Evolutionary conservation across 2,888 invertebrate species (phyloP).

Genomic region (Xanthia icteritia): DNA sequence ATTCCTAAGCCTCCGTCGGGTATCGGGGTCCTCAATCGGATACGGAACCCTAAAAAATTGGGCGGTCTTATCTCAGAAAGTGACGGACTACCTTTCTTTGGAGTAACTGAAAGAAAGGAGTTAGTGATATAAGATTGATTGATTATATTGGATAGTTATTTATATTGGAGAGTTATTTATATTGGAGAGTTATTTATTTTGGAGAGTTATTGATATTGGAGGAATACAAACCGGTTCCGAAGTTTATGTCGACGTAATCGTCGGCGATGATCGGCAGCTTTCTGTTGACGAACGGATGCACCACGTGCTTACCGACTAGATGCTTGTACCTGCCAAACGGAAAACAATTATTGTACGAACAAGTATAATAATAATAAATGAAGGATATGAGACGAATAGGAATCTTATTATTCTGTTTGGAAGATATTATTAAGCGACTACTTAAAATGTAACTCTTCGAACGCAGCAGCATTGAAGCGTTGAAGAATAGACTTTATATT

Average conservation of each 20-base stretch:
- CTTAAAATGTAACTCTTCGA: neutral
- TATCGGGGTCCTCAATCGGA: too few relatives aligned
- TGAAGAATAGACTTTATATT: neutral
- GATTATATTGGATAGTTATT: too few relatives aligned
- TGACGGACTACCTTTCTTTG: too few relatives aligned
- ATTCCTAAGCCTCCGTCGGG: too few relatives aligned
- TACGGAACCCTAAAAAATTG: too few relatives aligned
- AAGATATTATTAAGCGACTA: neutral
- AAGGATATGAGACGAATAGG: neutral
- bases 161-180: too few relatives aligned
- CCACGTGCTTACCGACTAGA: conserved; percentile 94
- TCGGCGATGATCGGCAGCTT: conserved; percentile 97
- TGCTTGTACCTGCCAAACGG: conserved; percentile 91
- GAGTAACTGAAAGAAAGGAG: too few relatives aligned
- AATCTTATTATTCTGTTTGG: neutral
- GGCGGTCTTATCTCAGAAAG: too few relatives aligned
- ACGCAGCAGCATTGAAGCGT: neutral
- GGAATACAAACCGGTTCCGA: conserved; percentile 95
- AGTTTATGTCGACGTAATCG: conserved; percentile 97
- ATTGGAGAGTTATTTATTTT: too few relatives aligned
- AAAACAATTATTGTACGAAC: neutral
- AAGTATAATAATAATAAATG: neutral
- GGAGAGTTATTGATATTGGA: neutral
- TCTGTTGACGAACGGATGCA: conserved; percentile 97
- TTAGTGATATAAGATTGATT: too few relatives aligned